Conservation (phyloP, 2,888 invertebrate species). For the Cataglyphis albicans region DNA sequence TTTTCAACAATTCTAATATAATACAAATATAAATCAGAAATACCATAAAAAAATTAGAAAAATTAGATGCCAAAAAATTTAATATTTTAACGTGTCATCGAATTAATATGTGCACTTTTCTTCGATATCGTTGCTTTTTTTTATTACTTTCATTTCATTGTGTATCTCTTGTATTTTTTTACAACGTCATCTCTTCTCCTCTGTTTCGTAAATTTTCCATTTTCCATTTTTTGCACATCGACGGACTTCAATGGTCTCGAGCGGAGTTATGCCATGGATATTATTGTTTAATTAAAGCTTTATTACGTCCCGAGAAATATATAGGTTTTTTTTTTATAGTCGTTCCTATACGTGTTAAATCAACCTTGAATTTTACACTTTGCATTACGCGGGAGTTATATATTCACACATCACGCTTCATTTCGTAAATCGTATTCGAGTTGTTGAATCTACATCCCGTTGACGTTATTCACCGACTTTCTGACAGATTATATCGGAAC, state of each 20-base stretch:
- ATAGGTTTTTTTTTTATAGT: neutral
- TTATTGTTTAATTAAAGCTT: constrained; percentile 19
- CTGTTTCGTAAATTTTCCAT: neutral
- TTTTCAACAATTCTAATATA: neutral
- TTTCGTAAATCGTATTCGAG: constrained; percentile 15
- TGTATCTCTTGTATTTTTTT: constrained; percentile 4
- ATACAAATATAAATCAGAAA: neutral
- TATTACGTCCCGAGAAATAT: neutral
- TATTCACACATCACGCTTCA: neutral
- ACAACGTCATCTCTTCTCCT: neutral
- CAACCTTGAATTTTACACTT: constrained; percentile 1
- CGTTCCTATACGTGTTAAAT: neutral
- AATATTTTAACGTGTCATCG: neutral
- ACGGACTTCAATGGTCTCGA: neutral
- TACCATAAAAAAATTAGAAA: neutral
- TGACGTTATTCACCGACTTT: constrained; percentile 23
- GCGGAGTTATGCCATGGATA: neutral
- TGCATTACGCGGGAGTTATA: neutral
- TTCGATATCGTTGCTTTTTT: neutral
- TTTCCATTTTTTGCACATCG: neutral
- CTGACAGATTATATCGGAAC: constrained; percentile 38
- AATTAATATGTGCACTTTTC: neutral
- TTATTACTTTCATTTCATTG: neutral
- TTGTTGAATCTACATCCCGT: neutral
- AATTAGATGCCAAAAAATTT: neutral